Evolutionary conservation across 2,888 invertebrate genomes (phyloP), one percentile per base, ranked within the genome.

Genomic region (Stenotaenia linearis): DNA sequence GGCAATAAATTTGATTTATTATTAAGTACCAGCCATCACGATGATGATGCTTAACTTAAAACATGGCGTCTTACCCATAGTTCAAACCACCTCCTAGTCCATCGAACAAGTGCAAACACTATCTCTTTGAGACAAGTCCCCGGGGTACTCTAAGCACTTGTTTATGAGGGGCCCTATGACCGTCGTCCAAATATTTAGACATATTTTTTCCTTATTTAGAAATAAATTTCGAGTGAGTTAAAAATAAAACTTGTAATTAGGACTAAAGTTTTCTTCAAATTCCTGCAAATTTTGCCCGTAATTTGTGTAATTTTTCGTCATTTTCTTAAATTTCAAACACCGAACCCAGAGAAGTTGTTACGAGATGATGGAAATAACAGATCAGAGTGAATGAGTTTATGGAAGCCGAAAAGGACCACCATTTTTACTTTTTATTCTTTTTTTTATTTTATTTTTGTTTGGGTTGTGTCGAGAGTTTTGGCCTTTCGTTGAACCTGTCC

Each of bases 1-100:
- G 23, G 61, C 25, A 61, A 61, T 61, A 61, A 61, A 61, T 61
- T 61, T 61, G 61, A 61, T 61, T 61, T 61, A 61, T 61, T 61
- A 61, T 61, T 23, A 61, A 61, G 61, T 61, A 25, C 10, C 25
- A 25, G 23, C 25, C 12, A 25, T 61, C 25, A 61, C 25, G 61
- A 7, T 61, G 61, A 21, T 45, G 45, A 12, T 45, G 45, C 45
- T 45, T n/a, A 3, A 15, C 9, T 12, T 21, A 21, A 23, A 23
- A 21, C 61, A 21, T 3, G 56, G 56, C 23, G 0, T 18, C 45
- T 45, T 18, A 5, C n/a, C 18, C 40, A 12, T 12, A 40, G 10
- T 12, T 15, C 12, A 45, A 45, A 45, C n/a, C n/a, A n/a, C 45
- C 45, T n/a, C n/a, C 18, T 1, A 45, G n/a, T 18, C 15, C 12